Conservation (phyloP, 2,888 invertebrate species). For the Microchrysa polita region DNA sequence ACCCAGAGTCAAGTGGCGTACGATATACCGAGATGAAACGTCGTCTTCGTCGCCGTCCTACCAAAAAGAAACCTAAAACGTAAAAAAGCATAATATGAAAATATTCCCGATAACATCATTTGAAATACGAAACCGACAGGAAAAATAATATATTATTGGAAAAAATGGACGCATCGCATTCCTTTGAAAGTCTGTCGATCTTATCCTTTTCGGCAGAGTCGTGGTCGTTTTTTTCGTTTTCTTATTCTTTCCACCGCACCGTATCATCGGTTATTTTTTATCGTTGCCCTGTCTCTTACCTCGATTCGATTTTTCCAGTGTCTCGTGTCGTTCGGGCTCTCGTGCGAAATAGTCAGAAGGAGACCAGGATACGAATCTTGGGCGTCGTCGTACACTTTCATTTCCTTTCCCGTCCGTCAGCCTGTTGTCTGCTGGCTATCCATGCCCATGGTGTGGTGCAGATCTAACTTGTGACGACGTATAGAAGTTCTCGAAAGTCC, state of each 20-base stretch:
- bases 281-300: background rate
- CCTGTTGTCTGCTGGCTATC: too few species aligned
- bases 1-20: background rate
- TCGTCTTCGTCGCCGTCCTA: background rate
- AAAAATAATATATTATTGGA: slow-evolving; percentile 37
- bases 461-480: too few species aligned
- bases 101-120: slow-evolving; percentile 33
- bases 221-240: background rate
- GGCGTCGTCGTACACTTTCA: background rate
- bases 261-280: background rate
- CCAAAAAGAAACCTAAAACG: background rate
- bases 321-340: too few species aligned
- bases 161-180: slow-evolving; percentile 21
- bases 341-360: too few species aligned
- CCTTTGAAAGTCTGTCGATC: background rate
- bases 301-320: too few species aligned
- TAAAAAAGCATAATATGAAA: background rate
- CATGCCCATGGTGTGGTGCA: too few species aligned
- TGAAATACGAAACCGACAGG: slow-evolving; percentile 32
- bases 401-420: background rate
- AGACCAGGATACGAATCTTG: too few species aligned
- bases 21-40: background rate
- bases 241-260: too few species aligned
- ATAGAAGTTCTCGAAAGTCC: too few species aligned
- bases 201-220: slow-evolving; percentile 9